These are phyloP conservation scores for Scylla paramamosain DNA, from an alignment of 1,140 invertebrate species.

Conservation along the genomic window DNA sequence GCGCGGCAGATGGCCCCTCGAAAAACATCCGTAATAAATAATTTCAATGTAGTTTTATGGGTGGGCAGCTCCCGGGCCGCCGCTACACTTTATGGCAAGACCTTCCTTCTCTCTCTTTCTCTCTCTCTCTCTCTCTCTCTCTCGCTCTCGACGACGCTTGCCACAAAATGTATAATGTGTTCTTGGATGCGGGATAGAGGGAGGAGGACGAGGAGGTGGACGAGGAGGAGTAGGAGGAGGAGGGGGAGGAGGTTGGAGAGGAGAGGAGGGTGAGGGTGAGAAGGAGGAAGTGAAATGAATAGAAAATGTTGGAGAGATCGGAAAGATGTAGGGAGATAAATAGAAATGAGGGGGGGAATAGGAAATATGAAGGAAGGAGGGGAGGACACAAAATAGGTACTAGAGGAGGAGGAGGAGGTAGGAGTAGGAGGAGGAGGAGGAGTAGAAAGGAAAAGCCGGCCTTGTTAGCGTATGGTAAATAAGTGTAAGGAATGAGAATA, in stretches of 20 bases:
- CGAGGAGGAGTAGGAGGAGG: neutral
- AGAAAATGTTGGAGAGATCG: constrained; percentile 22
- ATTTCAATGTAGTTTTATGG: constrained; percentile 53
- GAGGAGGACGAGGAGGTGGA: neutral
- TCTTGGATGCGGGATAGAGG: neutral
- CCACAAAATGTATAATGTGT: constrained; percentile 5
- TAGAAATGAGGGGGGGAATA: constrained; percentile 8
- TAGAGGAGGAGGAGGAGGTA: neutral
- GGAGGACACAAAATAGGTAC: neutral
- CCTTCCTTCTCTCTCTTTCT: neutral
- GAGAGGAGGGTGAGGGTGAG: neutral
- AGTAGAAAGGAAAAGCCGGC: neutral
- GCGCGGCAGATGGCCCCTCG: neutral
- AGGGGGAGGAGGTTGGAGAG: neutral
- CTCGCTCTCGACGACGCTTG: neutral
- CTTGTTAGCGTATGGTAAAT: constrained; percentile 14
- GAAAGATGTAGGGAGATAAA: constrained; percentile 22
- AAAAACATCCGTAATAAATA: constrained; percentile 58
- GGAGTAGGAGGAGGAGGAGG: neutral
- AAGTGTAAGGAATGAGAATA: neutral
- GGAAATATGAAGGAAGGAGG: constrained; percentile 17
- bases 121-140: too few species aligned
- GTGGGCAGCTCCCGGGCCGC: neutral
- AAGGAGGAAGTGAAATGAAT: constrained; percentile 19
- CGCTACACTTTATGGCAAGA: constrained; percentile 25